Percentiles rank a stretch among this genome's conserved stretches.
These are phyloP conservation scores for Hyposoter didymator DNA, from an alignment of 2,888 invertebrate genomes.

Conservation along the genomic window DNA sequence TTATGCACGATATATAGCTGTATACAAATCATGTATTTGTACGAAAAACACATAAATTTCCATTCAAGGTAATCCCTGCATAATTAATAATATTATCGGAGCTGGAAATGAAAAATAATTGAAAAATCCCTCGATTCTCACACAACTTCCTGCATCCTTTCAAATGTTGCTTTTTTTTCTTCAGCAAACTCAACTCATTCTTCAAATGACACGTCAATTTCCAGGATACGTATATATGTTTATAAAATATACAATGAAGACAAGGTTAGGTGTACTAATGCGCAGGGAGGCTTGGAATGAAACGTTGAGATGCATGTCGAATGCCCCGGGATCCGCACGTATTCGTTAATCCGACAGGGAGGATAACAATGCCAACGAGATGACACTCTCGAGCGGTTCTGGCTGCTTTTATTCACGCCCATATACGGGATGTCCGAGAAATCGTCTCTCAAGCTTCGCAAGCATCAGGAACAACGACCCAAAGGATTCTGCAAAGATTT, in stretches of 20 bases:
- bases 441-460: neutral
- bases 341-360: conserved; percentile 77
- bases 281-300: conserved; percentile 56
- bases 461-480: too few species aligned
- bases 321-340: conserved; percentile 64
- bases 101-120: neutral
- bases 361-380: conserved; percentile 77
- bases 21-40: conserved; percentile 2
- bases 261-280: conserved; percentile 41
- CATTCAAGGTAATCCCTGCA: conserved; percentile 21
- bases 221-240: neutral
- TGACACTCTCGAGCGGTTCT: conserved; percentile 71
- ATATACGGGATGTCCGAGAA: conserved; percentile 39
- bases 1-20: neutral
- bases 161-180: neutral
- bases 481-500: neutral
- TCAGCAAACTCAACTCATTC: neutral
- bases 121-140: neutral
- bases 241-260: conserved; percentile 34
- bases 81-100: conserved; percentile 28
- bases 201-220: conserved; percentile 11
- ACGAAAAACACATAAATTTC: conserved; percentile 40
- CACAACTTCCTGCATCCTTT: neutral
- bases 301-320: conserved; percentile 70
- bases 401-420: conserved; percentile 43